Conservation (phyloP, 1,140 invertebrate genomes). For the Monochamus saltuarius region DNA sequence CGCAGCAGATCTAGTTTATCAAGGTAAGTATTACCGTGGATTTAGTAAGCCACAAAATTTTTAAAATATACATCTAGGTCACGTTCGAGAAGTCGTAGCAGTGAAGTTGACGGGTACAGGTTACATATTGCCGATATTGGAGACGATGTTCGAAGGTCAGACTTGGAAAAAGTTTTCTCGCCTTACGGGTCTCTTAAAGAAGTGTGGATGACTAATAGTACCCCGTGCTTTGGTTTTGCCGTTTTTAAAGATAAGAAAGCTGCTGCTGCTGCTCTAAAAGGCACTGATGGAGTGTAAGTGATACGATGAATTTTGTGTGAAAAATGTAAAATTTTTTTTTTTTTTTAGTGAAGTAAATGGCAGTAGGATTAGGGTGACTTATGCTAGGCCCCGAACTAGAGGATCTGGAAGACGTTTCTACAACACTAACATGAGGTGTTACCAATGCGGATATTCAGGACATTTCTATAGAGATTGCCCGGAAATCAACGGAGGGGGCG, state of each 20-base stretch:
- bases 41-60: background rate
- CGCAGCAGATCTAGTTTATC: slow-evolving; percentile 8
- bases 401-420: slow-evolving; percentile 54
- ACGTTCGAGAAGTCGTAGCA: slow-evolving; percentile 46
- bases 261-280: slow-evolving; percentile 66
- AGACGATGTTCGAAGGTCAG: slow-evolving; percentile 55
- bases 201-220: slow-evolving; percentile 72
- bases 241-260: slow-evolving; percentile 71
- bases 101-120: slow-evolving; percentile 51
- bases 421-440: slow-evolving; percentile 63
- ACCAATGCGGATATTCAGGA: slow-evolving; percentile 64
- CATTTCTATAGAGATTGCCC: slow-evolving; percentile 68
- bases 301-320: background rate
- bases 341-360: slow-evolving; percentile 49
- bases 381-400: slow-evolving; percentile 53
- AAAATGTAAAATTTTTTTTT: slow-evolving; percentile 18
- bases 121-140: slow-evolving; percentile 56
- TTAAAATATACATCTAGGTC: slow-evolving; percentile 34
- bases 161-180: slow-evolving; percentile 65
- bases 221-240: slow-evolving; percentile 71
- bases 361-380: slow-evolving; percentile 52
- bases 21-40: slow-evolving; percentile 6
- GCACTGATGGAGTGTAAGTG: slow-evolving; percentile 64
- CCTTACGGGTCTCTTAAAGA: slow-evolving; percentile 67
- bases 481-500: slow-evolving; percentile 47